Base-by-base conservation (phyloP, 1,140 invertebrate genomes). In the Campoletis sonorensis region DNA sequence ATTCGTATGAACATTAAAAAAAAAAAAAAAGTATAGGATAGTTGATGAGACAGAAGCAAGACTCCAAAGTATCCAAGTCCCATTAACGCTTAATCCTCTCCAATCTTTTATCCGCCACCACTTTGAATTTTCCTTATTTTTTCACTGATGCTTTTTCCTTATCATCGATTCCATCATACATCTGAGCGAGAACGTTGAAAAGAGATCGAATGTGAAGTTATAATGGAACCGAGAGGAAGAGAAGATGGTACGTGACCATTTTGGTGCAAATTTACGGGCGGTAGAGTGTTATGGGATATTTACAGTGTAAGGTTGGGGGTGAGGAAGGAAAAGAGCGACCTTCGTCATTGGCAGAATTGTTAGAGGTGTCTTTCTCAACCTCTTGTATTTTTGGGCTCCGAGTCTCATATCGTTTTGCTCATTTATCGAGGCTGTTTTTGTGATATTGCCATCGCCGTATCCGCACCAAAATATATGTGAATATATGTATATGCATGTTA, bases 241-340 rank as follows among this genome's bases (percentile, higher is more conserved):
- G 18, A 33, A 30, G 58, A 10, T 45, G 49, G 58, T 64, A 78
- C 76, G 58, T 78, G 76, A 78, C 76, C 76, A 78, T 82, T 82
- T 82, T 79, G 49, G 75, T 82, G 81, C 72, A 82, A 82, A 82
- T 79, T 79, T 82, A 82, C 37, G 26, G 26, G 75, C 54, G 30
- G 15, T 1, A 10, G 40, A 18, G 51, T 26, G 61, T 80, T 73
- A 64, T 64, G 26, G 33, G 26, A 64, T 61, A 61, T n/a, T n/a
- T 30, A 61, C 51, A 27, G 30, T 13, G 21, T 45, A 37, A 23
- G 67, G 30, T 78, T 27, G 30, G 49, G 30, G 26, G 78, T 10
- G 67, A 45, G 33, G 67, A 27, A 61, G 0, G 75, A 77, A 21
- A 23, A 15, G 49, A 64, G 33, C 58, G 58, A 77, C 18, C 76